Conservation (phyloP, 2,113 vertebrate species). For the Octodon degus region DNA sequence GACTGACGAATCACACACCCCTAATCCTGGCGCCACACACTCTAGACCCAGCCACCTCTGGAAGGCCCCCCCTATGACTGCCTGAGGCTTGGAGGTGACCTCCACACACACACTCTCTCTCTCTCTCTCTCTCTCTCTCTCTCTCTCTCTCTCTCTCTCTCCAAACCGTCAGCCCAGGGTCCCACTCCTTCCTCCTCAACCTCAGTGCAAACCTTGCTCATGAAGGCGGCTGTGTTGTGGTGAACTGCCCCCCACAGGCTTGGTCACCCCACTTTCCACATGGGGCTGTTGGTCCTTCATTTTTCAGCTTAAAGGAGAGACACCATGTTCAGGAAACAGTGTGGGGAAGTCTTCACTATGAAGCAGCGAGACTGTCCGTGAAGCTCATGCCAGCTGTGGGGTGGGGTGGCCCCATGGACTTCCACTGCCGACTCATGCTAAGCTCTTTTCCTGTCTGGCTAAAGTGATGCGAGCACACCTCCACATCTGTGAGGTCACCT, state of each 20-base stretch:
- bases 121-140: too few relatives aligned
- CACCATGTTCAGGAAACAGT: neutral
- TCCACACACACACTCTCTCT: too few relatives aligned
- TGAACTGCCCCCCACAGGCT: neutral
- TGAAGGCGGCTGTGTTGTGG: neutral
- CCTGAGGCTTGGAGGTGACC: too few relatives aligned
- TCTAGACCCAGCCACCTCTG: too few relatives aligned
- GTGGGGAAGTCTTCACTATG: neutral
- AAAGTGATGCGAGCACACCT: neutral
- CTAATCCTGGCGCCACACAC: too few relatives aligned
- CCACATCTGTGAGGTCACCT: neutral
- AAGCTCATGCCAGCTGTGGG: slow-evolving; percentile 22
- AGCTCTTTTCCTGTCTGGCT: neutral
- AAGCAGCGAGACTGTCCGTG: neutral
- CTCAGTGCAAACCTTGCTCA: neutral
- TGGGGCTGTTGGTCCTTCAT: too few relatives aligned
- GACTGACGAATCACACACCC: too few relatives aligned
- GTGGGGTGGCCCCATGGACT: neutral
- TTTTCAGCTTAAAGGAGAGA: neutral
- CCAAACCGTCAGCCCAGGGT: neutral
- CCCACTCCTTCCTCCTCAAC: neutral
- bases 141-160: too few relatives aligned
- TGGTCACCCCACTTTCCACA: neutral
- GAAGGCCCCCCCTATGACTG: too few relatives aligned
- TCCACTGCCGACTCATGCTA: neutral